Percentiles rank a stretch among this genome's conserved stretches.
phyloP scores from a whole-genome alignment of 2,113 vertebrate genomes.

The Arvicanthis niloticus region DNA sequence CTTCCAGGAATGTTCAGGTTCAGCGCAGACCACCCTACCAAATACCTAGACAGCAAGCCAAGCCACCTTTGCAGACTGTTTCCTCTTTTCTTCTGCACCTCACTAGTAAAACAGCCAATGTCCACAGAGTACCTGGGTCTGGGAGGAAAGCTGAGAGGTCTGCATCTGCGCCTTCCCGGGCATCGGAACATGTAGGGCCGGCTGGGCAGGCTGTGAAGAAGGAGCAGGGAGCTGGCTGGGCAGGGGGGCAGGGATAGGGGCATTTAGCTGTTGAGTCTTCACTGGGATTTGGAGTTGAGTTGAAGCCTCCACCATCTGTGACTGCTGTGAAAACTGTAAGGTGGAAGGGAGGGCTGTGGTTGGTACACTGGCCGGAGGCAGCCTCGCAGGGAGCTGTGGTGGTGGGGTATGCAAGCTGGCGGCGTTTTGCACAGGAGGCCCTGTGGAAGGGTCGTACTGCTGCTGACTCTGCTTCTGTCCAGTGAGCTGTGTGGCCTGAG shows the following conservation, averaged over 20 bases:
- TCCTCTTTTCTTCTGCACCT: not conserved
- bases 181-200: slow-evolving; percentile 77
- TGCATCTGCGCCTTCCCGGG: slow-evolving; percentile 83
- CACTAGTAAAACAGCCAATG: not conserved
- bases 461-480: slow-evolving; percentile 92
- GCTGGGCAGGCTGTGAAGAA: slow-evolving; percentile 51
- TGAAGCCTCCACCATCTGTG: slow-evolving; percentile 85
- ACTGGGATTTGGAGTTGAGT: slow-evolving; percentile 82
- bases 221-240: slow-evolving; percentile 53
- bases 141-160: slow-evolving; percentile 80
- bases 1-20: not conserved
- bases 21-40: not conserved
- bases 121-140: slow-evolving; percentile 78
- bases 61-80: not conserved
- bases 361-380: slow-evolving; percentile 84
- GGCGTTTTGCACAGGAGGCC: slow-evolving; percentile 93
- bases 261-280: slow-evolving; percentile 86
- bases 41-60: not conserved
- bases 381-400: slow-evolving; percentile 89
- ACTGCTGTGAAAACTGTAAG: slow-evolving; percentile 89
- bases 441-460: slow-evolving; percentile 93
- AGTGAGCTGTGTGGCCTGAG: slow-evolving; percentile 88
- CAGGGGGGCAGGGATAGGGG: slow-evolving; percentile 52
- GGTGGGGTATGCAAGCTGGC: slow-evolving; percentile 91
- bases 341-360: slow-evolving; percentile 82